Conservation (phyloP, 1,140 invertebrate genomes). For the Phymastichus coffea region DNA sequence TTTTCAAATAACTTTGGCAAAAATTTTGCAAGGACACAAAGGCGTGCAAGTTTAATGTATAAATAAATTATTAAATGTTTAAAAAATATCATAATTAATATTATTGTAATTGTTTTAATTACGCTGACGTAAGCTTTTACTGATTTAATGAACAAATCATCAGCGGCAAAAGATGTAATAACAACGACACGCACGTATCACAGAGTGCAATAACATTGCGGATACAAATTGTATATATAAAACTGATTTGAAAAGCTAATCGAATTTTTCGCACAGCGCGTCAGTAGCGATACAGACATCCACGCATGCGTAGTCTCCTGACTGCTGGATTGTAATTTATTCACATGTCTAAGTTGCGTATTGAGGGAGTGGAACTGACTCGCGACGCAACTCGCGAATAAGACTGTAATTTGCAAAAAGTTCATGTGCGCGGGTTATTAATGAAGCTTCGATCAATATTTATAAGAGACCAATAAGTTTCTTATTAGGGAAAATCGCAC, state of each 20-base stretch:
- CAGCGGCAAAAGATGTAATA: no score
- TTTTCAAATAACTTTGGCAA: no score
- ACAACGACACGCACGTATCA: not conserved
- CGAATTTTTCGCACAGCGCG: not conserved
- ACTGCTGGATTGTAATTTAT: constrained; percentile 11
- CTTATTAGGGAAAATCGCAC: not conserved
- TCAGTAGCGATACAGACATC: not conserved
- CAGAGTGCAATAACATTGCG: constrained; percentile 5
- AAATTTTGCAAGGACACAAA: no score
- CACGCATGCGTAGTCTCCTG: not conserved
- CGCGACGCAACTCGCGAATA: not conserved
- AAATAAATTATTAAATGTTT: no score
- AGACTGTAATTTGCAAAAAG: constrained; percentile 19
- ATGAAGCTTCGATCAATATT: constrained; percentile 17
- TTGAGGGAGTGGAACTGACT: no score
- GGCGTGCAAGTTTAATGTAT: no score
- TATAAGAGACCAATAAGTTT: not conserved
- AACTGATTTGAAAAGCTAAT: constrained; percentile 14
- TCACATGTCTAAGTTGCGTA: no score
- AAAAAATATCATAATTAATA: no score
- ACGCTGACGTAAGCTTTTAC: not conserved
- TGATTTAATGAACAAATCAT: not conserved
- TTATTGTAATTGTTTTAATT: no score
- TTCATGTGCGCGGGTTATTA: constrained; percentile 4
- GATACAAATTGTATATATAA: not conserved